Evolutionary conservation across 2,888 invertebrate species (phyloP).

Genomic region (Diarsia brunnea): DNA sequence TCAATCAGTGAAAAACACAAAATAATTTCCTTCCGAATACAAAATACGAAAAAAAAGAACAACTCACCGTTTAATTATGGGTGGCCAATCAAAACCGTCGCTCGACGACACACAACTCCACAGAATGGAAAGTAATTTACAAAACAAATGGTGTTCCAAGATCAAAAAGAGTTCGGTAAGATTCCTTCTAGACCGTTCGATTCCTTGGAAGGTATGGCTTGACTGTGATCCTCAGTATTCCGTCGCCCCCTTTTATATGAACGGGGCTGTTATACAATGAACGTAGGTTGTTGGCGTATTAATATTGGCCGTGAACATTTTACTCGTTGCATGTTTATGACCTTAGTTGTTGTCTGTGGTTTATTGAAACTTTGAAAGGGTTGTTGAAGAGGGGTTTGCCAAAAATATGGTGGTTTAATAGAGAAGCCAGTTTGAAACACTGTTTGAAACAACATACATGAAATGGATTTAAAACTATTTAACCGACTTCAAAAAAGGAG

Average conservation of each 20-base stretch:
- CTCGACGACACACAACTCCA: constrained; percentile 61
- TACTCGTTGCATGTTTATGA: constrained; percentile 29
- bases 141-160: constrained; percentile 62
- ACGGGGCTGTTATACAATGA: constrained; percentile 71
- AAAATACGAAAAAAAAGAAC: constrained; percentile 22
- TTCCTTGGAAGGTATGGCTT: constrained; percentile 69
- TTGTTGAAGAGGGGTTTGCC: background rate
- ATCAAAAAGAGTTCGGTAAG: constrained; percentile 48
- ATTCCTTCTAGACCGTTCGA: constrained; percentile 59
- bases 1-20: constrained; percentile 22
- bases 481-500: too few species aligned
- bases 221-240: constrained; percentile 72
- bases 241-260: constrained; percentile 72
- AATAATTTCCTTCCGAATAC: constrained; percentile 21
- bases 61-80: constrained; percentile 62
- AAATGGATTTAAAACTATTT: too few species aligned
- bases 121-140: constrained; percentile 64
- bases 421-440: background rate
- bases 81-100: constrained; percentile 58
- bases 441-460: background rate
- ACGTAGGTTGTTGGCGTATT: constrained; percentile 45
- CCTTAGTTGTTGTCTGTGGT: constrained; percentile 8
- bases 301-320: constrained; percentile 36
- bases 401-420: background rate
- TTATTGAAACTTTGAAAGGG: constrained; percentile 8